These are phyloP conservation scores for Tapirus terrestris DNA, from an alignment of 2,113 vertebrate genomes.

Conservation along the genomic window DNA sequence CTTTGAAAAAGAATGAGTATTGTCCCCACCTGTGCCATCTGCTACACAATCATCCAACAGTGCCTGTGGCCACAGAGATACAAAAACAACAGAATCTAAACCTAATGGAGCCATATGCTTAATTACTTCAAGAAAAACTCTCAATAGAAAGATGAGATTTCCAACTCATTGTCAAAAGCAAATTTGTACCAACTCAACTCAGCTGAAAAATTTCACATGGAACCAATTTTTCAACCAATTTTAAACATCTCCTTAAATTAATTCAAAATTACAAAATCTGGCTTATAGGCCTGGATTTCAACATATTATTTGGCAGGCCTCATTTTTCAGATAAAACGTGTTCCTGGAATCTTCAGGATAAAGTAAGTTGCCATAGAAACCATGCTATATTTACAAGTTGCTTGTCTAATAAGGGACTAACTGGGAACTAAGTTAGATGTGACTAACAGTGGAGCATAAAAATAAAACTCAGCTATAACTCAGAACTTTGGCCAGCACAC, in stretches of 20 bases:
- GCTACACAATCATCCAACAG: background rate
- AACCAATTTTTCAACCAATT: slow-evolving; percentile 28
- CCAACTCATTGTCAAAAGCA: slow-evolving; percentile 17
- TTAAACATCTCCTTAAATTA: slow-evolving; percentile 41
- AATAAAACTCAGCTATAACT: slow-evolving; percentile 17
- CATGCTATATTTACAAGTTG: slow-evolving; percentile 40
- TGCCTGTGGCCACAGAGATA: background rate
- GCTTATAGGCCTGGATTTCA: background rate
- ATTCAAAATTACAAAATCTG: slow-evolving; percentile 52
- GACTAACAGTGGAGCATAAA: background rate
- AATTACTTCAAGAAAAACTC: slow-evolving; percentile 30
- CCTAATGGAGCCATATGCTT: background rate
- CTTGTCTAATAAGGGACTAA: slow-evolving; percentile 45
- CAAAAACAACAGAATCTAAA: background rate
- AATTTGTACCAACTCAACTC: slow-evolving; percentile 7
- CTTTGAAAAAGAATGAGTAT: background rate
- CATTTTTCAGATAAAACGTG: slow-evolving; percentile 56
- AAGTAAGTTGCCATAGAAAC: slow-evolving; percentile 69
- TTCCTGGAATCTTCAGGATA: slow-evolving; percentile 24
- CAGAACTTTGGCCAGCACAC: background rate
- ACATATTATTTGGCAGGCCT: slow-evolving; percentile 35
- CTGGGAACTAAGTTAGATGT: background rate
- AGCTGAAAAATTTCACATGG: background rate
- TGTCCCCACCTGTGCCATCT: background rate
- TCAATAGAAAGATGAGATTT: background rate